These are phyloP conservation scores for Orussus abietinus DNA, from an alignment of 1,140 invertebrate species.

Conservation along the genomic window DNA sequence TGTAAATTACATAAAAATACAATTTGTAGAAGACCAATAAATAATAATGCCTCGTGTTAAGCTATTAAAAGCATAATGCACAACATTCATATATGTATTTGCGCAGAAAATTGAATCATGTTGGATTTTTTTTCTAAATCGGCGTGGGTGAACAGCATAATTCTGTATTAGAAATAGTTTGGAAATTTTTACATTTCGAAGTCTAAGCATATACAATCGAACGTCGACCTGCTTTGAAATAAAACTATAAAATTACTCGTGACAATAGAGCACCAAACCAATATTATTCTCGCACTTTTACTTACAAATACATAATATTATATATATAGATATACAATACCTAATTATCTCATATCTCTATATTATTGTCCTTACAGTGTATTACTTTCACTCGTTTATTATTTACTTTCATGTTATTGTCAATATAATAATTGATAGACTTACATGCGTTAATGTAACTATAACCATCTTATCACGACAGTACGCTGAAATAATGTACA, in stretches of 20 bases:
- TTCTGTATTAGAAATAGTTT: too few species aligned
- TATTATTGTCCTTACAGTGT: conserved; percentile 43
- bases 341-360: conserved; percentile 15
- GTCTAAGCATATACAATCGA: too few species aligned
- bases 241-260: too few species aligned
- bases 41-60: conserved; percentile 12
- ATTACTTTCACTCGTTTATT: conserved; percentile 36
- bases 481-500: conserved; percentile 24
- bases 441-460: conserved; percentile 13
- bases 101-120: neutral
- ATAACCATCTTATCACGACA: conserved; percentile 12
- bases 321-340: too few species aligned
- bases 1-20: too few species aligned
- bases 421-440: conserved; percentile 43
- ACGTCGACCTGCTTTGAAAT: too few species aligned
- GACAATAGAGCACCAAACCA: too few species aligned
- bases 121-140: neutral
- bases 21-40: too few species aligned
- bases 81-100: conserved; percentile 17
- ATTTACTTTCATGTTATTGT: conserved; percentile 41
- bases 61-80: conserved; percentile 15
- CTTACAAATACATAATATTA: too few species aligned
- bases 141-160: too few species aligned
- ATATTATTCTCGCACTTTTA: too few species aligned
- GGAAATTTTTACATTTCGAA: too few species aligned